Percentiles rank a stretch among this genome's conserved stretches.
Evolutionary conservation across 2,797 vertebrate genomes (phyloP).

Genomic region (Remorina albescens): DNA sequence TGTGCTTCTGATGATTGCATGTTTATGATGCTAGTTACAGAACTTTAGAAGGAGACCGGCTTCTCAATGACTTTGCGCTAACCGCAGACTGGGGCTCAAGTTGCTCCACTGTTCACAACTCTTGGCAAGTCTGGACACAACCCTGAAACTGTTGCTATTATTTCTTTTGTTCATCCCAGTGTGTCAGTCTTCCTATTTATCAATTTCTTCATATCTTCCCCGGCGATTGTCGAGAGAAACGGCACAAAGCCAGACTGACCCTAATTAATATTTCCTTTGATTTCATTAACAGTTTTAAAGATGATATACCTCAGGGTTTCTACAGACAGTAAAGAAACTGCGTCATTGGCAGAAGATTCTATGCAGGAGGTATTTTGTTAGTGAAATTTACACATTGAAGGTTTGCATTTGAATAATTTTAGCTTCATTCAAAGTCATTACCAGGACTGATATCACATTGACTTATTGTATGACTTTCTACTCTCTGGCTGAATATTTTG

Average conservation of each 20-base stretch:
- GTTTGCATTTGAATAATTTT: conserved; percentile 18
- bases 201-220: background rate
- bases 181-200: conserved; percentile 2
- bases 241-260: background rate
- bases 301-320: conserved; percentile 30
- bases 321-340: conserved; percentile 3
- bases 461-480: background rate
- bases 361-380: conserved; percentile 20
- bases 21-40: background rate
- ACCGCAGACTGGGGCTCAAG: conserved; percentile 14
- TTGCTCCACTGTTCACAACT: conserved; percentile 41
- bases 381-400: conserved; percentile 32
- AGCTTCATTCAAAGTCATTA: conserved; percentile 7
- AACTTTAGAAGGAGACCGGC: background rate
- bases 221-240: background rate
- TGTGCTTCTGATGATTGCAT: conserved; percentile 25
- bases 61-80: conserved; percentile 23
- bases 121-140: conserved; percentile 39
- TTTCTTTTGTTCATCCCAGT: background rate
- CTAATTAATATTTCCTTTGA: conserved; percentile 4
- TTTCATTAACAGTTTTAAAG: conserved; percentile 6
- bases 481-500: background rate
- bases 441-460: background rate
- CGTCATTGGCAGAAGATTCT: conserved; percentile 1
- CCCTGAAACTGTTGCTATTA: background rate